Conservation (phyloP, 2,113 vertebrate species). For the Cairina moschata region DNA sequence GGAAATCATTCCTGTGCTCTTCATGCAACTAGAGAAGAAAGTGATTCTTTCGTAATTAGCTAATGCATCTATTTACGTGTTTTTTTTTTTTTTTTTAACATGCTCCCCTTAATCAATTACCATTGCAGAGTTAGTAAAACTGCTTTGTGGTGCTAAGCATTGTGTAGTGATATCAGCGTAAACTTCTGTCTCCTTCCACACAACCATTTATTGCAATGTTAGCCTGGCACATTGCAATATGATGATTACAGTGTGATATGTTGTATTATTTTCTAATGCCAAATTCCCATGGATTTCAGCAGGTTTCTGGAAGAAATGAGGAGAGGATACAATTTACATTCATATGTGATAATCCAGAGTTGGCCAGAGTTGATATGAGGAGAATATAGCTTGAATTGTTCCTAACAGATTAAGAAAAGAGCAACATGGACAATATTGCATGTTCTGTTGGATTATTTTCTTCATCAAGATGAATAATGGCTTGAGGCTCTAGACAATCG, state of each 20-base stretch:
- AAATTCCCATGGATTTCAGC: not conserved
- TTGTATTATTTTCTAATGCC: not conserved
- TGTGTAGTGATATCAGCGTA: not conserved
- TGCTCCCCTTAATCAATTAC: not conserved
- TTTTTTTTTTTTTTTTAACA: not conserved
- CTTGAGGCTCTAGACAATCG: not conserved
- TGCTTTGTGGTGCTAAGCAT: not conserved
- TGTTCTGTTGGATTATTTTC: constrained; percentile 23
- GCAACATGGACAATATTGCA: not conserved
- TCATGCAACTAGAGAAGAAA: constrained; percentile 6
- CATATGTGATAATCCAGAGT: not conserved
- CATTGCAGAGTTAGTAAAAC: not conserved
- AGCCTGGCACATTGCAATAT: not conserved
- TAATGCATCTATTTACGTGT: not conserved
- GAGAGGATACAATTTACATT: not conserved
- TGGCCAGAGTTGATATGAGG: not conserved
- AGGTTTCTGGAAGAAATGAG: not conserved
- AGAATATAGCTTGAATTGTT: not conserved
- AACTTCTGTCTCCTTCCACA: not conserved
- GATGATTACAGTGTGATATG: not conserved
- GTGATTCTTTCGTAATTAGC: constrained; percentile 20
- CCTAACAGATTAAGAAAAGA: not conserved
- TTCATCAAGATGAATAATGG: constrained; percentile 1
- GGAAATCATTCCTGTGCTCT: constrained; percentile 30
- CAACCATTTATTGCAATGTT: not conserved